Evolutionary conservation across 2,797 vertebrate species (phyloP).

Genomic region (Geotrypetes seraphini): DNA sequence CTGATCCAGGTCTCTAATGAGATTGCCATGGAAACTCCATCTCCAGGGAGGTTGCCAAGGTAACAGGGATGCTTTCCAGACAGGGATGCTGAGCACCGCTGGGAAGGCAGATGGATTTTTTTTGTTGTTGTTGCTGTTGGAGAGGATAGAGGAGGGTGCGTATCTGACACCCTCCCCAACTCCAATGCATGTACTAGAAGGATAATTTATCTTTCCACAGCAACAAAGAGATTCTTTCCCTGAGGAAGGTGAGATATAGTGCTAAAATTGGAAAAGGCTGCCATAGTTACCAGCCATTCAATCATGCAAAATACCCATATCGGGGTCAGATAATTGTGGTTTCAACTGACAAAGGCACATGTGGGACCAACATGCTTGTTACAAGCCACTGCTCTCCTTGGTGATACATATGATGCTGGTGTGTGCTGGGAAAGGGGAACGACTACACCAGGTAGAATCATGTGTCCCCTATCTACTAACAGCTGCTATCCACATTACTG

Average conservation of each 20-base stretch:
- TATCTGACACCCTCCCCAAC: too few relatives aligned
- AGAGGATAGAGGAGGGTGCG: too few relatives aligned
- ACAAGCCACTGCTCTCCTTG: background rate
- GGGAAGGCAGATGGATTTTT: constrained; percentile 25
- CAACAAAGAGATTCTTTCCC: background rate
- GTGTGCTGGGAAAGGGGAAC: too few relatives aligned
- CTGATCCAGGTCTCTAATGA: constrained; percentile 63
- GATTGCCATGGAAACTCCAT: constrained; percentile 81
- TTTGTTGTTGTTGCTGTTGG: too few relatives aligned
- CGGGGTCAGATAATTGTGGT: constrained; percentile 3
- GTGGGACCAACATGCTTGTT: constrained; percentile 1
- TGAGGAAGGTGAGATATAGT: background rate
- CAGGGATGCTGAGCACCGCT: constrained; percentile 10
- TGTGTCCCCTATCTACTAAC: too few relatives aligned
- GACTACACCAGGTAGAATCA: too few relatives aligned
- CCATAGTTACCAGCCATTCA: background rate
- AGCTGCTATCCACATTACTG: too few relatives aligned
- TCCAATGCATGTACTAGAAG: background rate
- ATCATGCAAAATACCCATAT: background rate
- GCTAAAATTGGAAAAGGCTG: background rate
- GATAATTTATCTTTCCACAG: background rate
- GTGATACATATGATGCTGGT: background rate
- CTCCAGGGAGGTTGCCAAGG: constrained; percentile 70
- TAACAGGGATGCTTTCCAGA: constrained; percentile 38
- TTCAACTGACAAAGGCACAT: constrained; percentile 2